Evolutionary conservation across 2,888 invertebrate species (phyloP).

Genomic region (Macaria notata): DNA sequence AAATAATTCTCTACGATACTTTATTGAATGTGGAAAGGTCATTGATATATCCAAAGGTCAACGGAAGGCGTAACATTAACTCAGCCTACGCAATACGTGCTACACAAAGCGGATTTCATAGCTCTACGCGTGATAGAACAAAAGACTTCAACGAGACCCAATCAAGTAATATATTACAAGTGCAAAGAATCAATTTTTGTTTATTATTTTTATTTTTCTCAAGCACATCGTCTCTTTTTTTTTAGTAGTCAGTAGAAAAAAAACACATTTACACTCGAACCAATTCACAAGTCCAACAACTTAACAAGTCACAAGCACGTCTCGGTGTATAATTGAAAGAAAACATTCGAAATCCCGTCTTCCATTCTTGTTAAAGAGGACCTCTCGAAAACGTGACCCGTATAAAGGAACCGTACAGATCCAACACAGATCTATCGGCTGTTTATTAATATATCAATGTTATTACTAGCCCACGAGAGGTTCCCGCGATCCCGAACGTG

Average conservation of each 20-base stretch:
- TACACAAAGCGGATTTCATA: background rate
- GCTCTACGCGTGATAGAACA: background rate
- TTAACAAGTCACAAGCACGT: slow-evolving; percentile 47
- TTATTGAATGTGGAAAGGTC: too few relatives aligned
- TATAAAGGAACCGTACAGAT: slow-evolving; percentile 57
- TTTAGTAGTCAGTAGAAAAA: too few relatives aligned
- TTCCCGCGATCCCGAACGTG: slow-evolving; percentile 65
- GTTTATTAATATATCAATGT: slow-evolving; percentile 62
- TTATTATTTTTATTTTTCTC: too few relatives aligned
- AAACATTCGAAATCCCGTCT: slow-evolving; percentile 65
- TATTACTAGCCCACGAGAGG: slow-evolving; percentile 58
- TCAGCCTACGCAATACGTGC: too few relatives aligned
- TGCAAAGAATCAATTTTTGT: too few relatives aligned
- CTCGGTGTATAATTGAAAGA: slow-evolving; percentile 63
- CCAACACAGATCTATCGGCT: slow-evolving; percentile 48
- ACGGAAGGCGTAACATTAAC: too few relatives aligned
- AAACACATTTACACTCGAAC: too few relatives aligned
- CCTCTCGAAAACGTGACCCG: slow-evolving; percentile 76
- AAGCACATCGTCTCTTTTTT: too few relatives aligned
- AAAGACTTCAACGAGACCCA: background rate
- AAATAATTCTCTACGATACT: too few relatives aligned
- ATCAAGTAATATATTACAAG: too few relatives aligned
- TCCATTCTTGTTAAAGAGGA: slow-evolving; percentile 57
- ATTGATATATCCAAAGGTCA: too few relatives aligned
- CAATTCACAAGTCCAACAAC: slow-evolving; percentile 31